phyloP scores from a whole-genome alignment of 2,113 vertebrate genomes.

The Cheilinus undulatus region DNA sequence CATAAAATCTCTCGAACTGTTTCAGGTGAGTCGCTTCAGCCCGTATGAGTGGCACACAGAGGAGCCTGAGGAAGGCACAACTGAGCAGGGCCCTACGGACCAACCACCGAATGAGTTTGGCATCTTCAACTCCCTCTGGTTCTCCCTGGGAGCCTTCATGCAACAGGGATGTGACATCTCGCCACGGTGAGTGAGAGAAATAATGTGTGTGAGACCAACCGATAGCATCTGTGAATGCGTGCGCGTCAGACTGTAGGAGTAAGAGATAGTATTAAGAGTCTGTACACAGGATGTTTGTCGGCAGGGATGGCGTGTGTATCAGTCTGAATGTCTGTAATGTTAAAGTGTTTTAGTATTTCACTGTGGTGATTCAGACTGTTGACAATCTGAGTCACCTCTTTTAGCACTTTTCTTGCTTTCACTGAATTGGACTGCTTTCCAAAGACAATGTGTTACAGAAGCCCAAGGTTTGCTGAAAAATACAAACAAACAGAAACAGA shows the following conservation, averaged over 20 bases:
- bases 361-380: conserved; percentile 53
- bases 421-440: conserved; percentile 31
- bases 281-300: conserved; percentile 17
- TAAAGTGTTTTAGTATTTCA: conserved; percentile 28
- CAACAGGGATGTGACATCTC: conserved; percentile 99
- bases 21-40: conserved; percentile 93
- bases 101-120: conserved; percentile 99
- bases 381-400: conserved; percentile 49
- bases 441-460: conserved; percentile 9
- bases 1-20: neutral
- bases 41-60: conserved; percentile 99
- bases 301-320: conserved; percentile 16
- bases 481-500: neutral
- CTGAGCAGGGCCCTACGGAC: conserved; percentile 90
- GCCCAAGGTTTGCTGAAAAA: neutral
- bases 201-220: conserved; percentile 21
- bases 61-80: conserved; percentile 94
- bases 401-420: conserved; percentile 39
- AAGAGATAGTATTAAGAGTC: conserved; percentile 32
- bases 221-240: conserved; percentile 11
- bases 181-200: conserved; percentile 87
- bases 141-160: conserved; percentile 99
- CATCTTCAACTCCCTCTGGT: conserved; percentile 99
- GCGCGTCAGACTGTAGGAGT: conserved; percentile 17
- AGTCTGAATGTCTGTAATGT: conserved; percentile 31